phyloP scores from a whole-genome alignment of 2,797 vertebrate species.

The Arrhamphus sclerolepis region DNA sequence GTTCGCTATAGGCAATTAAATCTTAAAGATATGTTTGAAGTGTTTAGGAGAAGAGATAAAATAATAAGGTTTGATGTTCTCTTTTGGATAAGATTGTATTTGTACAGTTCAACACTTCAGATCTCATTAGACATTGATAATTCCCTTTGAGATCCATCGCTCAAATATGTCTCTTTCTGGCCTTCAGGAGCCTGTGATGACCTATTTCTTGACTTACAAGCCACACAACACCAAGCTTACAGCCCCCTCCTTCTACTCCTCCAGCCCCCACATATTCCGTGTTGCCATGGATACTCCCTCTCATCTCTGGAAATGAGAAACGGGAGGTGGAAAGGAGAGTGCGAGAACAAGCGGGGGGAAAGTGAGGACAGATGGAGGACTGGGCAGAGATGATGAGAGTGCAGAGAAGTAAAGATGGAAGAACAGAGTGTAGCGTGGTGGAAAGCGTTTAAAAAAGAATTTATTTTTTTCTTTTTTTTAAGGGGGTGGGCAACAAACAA shows the following conservation, averaged over 20 bases:
- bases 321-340: slow-evolving; percentile 63
- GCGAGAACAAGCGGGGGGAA: slow-evolving; percentile 47
- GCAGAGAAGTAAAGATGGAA: slow-evolving; percentile 49
- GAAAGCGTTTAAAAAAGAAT: slow-evolving; percentile 25
- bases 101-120: slow-evolving; percentile 47
- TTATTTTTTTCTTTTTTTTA: too few relatives aligned
- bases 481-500: slow-evolving; percentile 33
- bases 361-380: slow-evolving; percentile 57
- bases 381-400: slow-evolving; percentile 57
- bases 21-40: slow-evolving; percentile 17
- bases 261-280: slow-evolving; percentile 71
- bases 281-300: slow-evolving; percentile 85
- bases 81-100: slow-evolving; percentile 23
- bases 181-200: slow-evolving; percentile 66
- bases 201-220: slow-evolving; percentile 76
- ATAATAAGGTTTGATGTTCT: slow-evolving; percentile 27
- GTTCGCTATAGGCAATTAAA: slow-evolving; percentile 46
- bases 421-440: background rate
- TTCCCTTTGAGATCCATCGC: slow-evolving; percentile 52
- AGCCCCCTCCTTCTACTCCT: slow-evolving; percentile 27
- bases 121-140: slow-evolving; percentile 67
- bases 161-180: slow-evolving; percentile 30
- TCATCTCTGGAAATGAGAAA: slow-evolving; percentile 76
- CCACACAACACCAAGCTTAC: slow-evolving; percentile 62
- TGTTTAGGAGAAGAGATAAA: slow-evolving; percentile 23